These are phyloP conservation scores for Portevinia maculata DNA, from an alignment of 2,888 invertebrate species.

Conservation along the genomic window DNA sequence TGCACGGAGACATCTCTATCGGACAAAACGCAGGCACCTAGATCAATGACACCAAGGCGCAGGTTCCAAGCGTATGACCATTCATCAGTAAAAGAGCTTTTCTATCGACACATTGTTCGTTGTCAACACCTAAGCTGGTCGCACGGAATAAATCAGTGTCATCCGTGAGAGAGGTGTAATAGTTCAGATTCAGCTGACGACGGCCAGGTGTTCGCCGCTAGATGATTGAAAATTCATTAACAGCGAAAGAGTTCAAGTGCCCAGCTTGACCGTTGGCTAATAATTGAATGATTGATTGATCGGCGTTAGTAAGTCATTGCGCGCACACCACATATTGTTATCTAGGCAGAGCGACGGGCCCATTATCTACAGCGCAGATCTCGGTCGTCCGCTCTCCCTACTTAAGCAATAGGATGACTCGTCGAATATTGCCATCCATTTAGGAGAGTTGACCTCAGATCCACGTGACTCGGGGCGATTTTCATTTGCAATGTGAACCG, in stretches of 20 bases:
- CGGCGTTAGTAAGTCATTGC: slow-evolving; percentile 69
- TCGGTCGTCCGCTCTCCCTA: background rate
- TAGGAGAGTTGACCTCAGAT: slow-evolving; percentile 61
- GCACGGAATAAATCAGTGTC: slow-evolving; percentile 72
- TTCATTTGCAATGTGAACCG: slow-evolving; percentile 53
- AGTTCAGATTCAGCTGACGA: slow-evolving; percentile 61
- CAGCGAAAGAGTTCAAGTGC: slow-evolving; percentile 63
- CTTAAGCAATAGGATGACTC: slow-evolving; percentile 56
- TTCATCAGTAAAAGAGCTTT: slow-evolving; percentile 64
- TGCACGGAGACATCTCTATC: slow-evolving; percentile 66
- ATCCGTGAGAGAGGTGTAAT: slow-evolving; percentile 57
- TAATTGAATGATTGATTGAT: slow-evolving; percentile 74
- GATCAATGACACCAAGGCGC: slow-evolving; percentile 61
- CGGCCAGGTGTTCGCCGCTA: slow-evolving; percentile 62
- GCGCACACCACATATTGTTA: slow-evolving; percentile 53
- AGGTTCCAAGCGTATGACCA: slow-evolving; percentile 60
- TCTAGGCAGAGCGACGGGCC: slow-evolving; percentile 46
- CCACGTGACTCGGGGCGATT: slow-evolving; percentile 72
- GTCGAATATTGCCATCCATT: slow-evolving; percentile 68
- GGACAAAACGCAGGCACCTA: slow-evolving; percentile 39
- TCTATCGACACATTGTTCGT: slow-evolving; percentile 51
- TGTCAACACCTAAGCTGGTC: slow-evolving; percentile 66
- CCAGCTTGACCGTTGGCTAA: slow-evolving; percentile 60
- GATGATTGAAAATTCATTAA: slow-evolving; percentile 58
- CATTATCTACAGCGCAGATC: slow-evolving; percentile 50